A percentile compares a stretch with the other conserved stretches of the same genome.
These are phyloP conservation scores for Himantopus leucocephalus DNA, from an alignment of 2,113 vertebrate species.

Conservation along the genomic window DNA sequence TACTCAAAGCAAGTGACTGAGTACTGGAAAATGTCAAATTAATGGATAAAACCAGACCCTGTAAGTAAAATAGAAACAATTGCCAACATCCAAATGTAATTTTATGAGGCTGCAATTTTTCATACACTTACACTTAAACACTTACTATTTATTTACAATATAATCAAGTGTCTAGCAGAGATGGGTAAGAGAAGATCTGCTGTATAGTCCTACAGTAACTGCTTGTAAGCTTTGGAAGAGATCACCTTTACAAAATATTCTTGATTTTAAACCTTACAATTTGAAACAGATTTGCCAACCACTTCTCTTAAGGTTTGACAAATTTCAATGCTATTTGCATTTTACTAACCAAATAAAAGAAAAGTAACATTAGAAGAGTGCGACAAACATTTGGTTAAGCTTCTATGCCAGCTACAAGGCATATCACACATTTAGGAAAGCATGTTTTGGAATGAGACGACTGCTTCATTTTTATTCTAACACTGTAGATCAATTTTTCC, in stretches of 20 bases:
- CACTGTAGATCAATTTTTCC: not conserved
- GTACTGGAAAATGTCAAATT: constrained; percentile 24
- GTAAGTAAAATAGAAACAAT: not conserved
- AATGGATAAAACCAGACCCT: not conserved
- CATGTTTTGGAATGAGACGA: not conserved
- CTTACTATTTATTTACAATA: not conserved
- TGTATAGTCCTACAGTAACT: not conserved
- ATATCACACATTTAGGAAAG: not conserved
- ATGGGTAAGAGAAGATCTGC: not conserved
- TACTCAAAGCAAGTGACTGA: not conserved
- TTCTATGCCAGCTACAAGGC: not conserved
- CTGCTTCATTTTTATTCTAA: not conserved
- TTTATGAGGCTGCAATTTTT: not conserved
- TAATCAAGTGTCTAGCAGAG: not conserved
- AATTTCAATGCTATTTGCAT: not conserved
- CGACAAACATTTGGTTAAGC: not conserved
- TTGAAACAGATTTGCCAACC: constrained; percentile 5
- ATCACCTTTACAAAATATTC: not conserved
- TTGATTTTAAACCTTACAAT: not conserved
- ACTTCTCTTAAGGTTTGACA: constrained; percentile 16
- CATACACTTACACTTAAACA: not conserved
- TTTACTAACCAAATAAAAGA: not conserved
- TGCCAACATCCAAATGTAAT: not conserved
- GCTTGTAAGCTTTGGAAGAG: not conserved
- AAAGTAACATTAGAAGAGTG: not conserved